These are phyloP conservation scores for Hirtodrosophila alboralis DNA, from an alignment of 2,888 invertebrate genomes.

Conservation along the genomic window DNA sequence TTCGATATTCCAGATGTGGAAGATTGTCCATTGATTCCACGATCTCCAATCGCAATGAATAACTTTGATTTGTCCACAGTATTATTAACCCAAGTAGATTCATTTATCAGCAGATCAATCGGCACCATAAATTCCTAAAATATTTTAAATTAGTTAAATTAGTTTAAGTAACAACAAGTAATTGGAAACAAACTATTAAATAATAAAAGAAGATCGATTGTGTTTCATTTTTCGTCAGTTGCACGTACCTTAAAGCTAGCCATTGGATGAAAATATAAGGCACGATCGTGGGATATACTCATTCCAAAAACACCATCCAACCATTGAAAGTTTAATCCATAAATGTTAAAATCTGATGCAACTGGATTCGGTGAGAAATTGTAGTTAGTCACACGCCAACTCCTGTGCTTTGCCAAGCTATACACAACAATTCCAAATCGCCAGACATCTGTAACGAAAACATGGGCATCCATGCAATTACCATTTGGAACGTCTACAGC, in stretches of 20 bases:
- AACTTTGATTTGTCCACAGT: conserved; percentile 76
- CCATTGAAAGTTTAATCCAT: conserved; percentile 92
- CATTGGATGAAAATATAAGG: conserved; percentile 92
- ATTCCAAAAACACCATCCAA: conserved; percentile 92
- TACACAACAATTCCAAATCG: conserved; percentile 85
- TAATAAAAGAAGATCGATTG: too few species aligned
- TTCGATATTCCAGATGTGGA: conserved; percentile 90
- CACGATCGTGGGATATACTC: conserved; percentile 89
- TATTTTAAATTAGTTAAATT: conserved; percentile 3
- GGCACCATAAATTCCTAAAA: conserved; percentile 88
- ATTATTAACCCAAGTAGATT: conserved; percentile 84
- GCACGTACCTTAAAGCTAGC: conserved; percentile 87
- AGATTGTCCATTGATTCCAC: conserved; percentile 88
- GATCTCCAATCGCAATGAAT: conserved; percentile 83
- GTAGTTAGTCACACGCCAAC: conserved; percentile 83
- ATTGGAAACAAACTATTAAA: too few species aligned
- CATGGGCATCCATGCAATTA: conserved; percentile 86
- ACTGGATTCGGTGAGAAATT: conserved; percentile 82
- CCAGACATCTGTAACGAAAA: conserved; percentile 88
- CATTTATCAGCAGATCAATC: conserved; percentile 87
- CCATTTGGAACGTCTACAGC: conserved; percentile 86
- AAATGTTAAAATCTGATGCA: conserved; percentile 89
- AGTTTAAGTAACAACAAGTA: too few species aligned
- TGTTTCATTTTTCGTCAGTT: too few species aligned
- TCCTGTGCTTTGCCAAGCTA: conserved; percentile 79